Base-by-base conservation (phyloP, 2,797 vertebrate species). In the Tapera naevia region DNA sequence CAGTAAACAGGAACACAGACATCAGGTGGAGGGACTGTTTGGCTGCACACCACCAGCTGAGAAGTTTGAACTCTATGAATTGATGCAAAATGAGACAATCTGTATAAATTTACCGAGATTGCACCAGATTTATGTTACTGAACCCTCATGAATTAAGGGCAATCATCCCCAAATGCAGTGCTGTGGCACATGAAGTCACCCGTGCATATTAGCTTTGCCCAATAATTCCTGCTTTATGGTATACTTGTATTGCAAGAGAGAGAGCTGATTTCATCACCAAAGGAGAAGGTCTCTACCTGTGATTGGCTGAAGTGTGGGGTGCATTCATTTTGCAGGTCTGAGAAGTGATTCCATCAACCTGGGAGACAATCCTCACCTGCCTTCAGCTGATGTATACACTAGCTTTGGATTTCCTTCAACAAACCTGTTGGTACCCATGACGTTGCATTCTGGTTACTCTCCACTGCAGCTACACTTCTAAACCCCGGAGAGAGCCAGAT, bases 401-500 rank as follows among this genome's bases (percentile, higher is more conserved):
- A 12, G 18, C 51, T 86, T 79, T 71, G 71, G 2, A 4, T 14
- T 27, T 56, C 30, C 58, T 37, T 27, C 86, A 50, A 2, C 11
- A 66, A 13, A 60, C 60, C 13, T 69, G 5, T 7, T 65, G 79
- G 50, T 91, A 65, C 53, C 61, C 21, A 3, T 57, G 86, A 62
- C 80, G 37, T 1, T 35, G 58, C 25, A 10, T 74, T 82, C 65
- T 5, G 1, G 80, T 18, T 67, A 5, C 50, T 62, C 35, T 25
- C 79, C 66, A 25, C 60, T 60, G 78, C 81, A 58, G 84, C 74
- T 71, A 33, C 46, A 71, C 56, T 56, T 58, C 17, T 8, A 78
- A 69, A 12, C 35, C 60, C 76, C 86, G 66, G n/a, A 82, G 33
- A 73, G 84, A 94, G 33, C 15, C 78, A 86, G 78, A 93, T 87